Evolutionary conservation across 1,140 invertebrate species (phyloP).

Genomic region (Centruroides sculpturatus): DNA sequence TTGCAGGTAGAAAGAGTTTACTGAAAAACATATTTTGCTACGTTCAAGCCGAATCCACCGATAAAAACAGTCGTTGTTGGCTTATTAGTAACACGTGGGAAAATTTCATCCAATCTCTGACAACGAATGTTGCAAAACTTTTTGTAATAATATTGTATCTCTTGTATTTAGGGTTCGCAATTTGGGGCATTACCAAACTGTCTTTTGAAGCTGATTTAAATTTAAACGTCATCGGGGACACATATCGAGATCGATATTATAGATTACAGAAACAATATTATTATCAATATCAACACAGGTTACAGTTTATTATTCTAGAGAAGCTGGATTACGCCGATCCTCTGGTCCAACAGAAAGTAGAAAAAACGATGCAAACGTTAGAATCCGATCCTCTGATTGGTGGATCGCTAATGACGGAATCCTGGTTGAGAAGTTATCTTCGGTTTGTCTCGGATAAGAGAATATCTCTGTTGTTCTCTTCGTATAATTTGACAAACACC

Average conservation of each 20-base stretch:
- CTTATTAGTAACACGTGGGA: too few relatives aligned
- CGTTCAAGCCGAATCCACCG: too few relatives aligned
- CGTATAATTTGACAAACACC: slow-evolving; percentile 56
- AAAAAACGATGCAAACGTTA: slow-evolving; percentile 58
- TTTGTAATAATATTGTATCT: too few relatives aligned
- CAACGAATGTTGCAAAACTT: too few relatives aligned
- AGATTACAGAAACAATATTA: slow-evolving; percentile 76
- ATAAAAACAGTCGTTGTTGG: too few relatives aligned
- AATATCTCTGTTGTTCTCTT: slow-evolving; percentile 42
- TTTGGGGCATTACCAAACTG: too few relatives aligned
- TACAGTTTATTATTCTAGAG: slow-evolving; percentile 53
- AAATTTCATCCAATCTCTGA: too few relatives aligned
- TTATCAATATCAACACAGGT: slow-evolving; percentile 70
- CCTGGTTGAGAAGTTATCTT: slow-evolving; percentile 73
- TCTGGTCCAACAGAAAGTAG: slow-evolving; percentile 54
- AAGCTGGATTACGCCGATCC: slow-evolving; percentile 72
- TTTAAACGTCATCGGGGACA: slow-evolving; percentile 44
- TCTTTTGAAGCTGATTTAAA: slow-evolving; percentile 15
- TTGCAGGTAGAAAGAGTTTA: too few relatives aligned
- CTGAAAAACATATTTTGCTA: too few relatives aligned
- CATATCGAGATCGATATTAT: slow-evolving; percentile 80
- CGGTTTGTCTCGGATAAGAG: slow-evolving; percentile 57
- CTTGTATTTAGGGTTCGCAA: too few relatives aligned
- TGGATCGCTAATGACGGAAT: slow-evolving; percentile 63
- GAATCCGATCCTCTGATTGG: slow-evolving; percentile 64